Conservation (phyloP, 2,888 invertebrate genomes). For the Apamea crenata region DNA sequence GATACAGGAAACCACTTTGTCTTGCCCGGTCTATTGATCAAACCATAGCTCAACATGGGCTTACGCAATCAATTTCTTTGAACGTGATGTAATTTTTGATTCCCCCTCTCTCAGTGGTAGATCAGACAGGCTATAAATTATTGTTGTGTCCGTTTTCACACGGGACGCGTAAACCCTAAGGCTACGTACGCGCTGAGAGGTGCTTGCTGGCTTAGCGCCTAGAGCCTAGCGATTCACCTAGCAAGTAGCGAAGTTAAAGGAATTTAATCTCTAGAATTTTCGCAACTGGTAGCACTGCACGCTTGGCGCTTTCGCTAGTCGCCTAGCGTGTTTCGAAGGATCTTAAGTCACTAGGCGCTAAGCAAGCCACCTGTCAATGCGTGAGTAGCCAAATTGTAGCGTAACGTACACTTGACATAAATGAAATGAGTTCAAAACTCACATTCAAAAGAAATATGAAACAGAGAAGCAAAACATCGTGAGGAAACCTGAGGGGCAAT, state of each 20-base stretch:
- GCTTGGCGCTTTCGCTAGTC: too few relatives aligned
- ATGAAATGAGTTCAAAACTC: not conserved
- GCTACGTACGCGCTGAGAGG: too few relatives aligned
- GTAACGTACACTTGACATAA: not conserved
- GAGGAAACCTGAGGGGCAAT: too few relatives aligned
- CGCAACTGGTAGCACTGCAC: too few relatives aligned
- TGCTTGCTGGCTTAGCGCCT: too few relatives aligned
- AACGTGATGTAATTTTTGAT: conserved; percentile 31
- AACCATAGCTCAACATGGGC: conserved; percentile 5
- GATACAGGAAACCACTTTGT: not conserved
- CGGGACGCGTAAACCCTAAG: too few relatives aligned
- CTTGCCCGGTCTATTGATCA: not conserved
- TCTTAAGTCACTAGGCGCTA: too few relatives aligned
- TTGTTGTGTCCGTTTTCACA: not conserved
- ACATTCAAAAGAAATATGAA: not conserved
- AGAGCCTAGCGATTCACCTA: too few relatives aligned
- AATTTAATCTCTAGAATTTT: too few relatives aligned
- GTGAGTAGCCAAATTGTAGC: not conserved
- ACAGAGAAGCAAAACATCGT: not conserved
- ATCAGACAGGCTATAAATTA: not conserved
- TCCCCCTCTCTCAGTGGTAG: not conserved
- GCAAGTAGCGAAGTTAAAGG: too few relatives aligned
- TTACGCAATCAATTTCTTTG: conserved; percentile 24
- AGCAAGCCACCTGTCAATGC: too few relatives aligned
- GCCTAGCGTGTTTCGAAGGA: too few relatives aligned